Evolutionary conservation across 1,140 invertebrate genomes (phyloP), one percentile per base, ranked within the genome.

Genomic region (Chrysoperla carnea): DNA sequence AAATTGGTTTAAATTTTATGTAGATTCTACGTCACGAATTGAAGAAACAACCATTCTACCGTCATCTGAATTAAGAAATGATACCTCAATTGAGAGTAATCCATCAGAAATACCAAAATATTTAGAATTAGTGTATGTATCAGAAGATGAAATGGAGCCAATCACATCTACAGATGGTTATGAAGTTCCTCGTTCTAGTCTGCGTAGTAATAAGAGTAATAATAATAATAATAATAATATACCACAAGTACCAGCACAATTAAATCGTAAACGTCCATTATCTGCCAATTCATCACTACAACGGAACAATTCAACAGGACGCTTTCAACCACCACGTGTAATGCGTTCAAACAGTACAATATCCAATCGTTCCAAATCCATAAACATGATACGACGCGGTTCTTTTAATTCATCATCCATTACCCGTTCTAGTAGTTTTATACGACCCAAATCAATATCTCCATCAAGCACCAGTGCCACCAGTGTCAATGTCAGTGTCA

Each of bases 71-170:
- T n/a, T n/a, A 23, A 23, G 17, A 23, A 23, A 23, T 23, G 17
- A 23, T 23, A 23, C 2, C 5, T 3, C 17, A 23, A 5, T 40
- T 61, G 63, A 2, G 59, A 60, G 49, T 65, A 63, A 46, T 62
- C 62, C 0, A 63, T 52, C 37, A 58, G 63, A 50, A 52, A 59
- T 29, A 11, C 69, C 70, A 0, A 73, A 74, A 46, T 76, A 76
- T 52, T 49, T 76, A 6, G 69, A 75, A 49, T 49, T 76, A 33
- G 56, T 74, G 48, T 64, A 70, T 35, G 66, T 68, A 44, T 58
- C 60, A 33, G 57, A 65, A 6, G 52, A 62, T 7, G 43, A 54
- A 3, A 28, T 39, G 29, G 46, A 53, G 9, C 39, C 49, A 6
- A 58, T 61, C 9, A 58, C 60, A n/a, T 54, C 61, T 2, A 56